Evolutionary conservation across 2,888 invertebrate genomes (phyloP).

Genomic region (Drosophila barbarae): DNA sequence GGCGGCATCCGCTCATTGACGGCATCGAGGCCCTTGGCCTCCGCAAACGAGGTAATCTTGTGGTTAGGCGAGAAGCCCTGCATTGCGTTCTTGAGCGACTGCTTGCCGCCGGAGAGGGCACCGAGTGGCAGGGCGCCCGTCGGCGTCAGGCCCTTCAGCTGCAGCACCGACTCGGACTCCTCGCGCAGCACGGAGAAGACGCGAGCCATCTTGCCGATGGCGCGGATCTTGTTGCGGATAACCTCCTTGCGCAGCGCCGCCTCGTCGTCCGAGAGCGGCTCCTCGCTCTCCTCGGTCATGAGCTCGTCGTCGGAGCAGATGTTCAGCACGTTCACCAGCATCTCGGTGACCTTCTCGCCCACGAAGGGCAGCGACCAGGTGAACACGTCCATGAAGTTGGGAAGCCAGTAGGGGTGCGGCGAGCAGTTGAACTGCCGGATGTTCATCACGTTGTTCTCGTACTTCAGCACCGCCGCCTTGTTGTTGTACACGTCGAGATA

Average conservation of each 20-base stretch:
- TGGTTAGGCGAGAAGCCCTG: slow-evolving; percentile 98
- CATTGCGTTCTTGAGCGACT: slow-evolving; percentile 95
- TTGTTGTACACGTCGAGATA: slow-evolving; percentile 99
- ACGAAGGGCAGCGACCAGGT: slow-evolving; percentile 99
- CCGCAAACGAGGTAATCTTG: slow-evolving; percentile 98
- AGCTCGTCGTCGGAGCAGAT: slow-evolving; percentile 99
- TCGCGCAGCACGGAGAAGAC: slow-evolving; percentile 99
- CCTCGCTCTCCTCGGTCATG: slow-evolving; percentile 96
- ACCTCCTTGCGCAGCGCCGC: slow-evolving; percentile 99
- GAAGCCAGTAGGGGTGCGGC: slow-evolving; percentile 99
- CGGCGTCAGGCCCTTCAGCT: slow-evolving; percentile 98
- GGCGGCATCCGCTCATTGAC: slow-evolving; percentile 99
- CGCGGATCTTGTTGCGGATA: slow-evolving; percentile 99
- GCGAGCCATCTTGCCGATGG: slow-evolving; percentile 99
- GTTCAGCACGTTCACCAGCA: slow-evolving; percentile 99
- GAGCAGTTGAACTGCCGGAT: slow-evolving; percentile 99
- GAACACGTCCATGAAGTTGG: slow-evolving; percentile 99
- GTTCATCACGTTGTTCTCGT: slow-evolving; percentile 99
- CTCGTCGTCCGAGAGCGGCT: slow-evolving; percentile 82
- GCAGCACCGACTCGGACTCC: slow-evolving; percentile 99
- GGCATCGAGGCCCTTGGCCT: slow-evolving; percentile 88
- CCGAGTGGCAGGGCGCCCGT: slow-evolving; percentile 98
- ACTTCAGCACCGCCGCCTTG: slow-evolving; percentile 99
- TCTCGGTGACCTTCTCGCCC: slow-evolving; percentile 99
- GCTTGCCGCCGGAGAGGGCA: slow-evolving; percentile 97